A percentile compares a stretch with the other conserved stretches of the same genome.
phyloP scores from a whole-genome alignment of 2,888 invertebrate species.

The Thumatha senex region DNA sequence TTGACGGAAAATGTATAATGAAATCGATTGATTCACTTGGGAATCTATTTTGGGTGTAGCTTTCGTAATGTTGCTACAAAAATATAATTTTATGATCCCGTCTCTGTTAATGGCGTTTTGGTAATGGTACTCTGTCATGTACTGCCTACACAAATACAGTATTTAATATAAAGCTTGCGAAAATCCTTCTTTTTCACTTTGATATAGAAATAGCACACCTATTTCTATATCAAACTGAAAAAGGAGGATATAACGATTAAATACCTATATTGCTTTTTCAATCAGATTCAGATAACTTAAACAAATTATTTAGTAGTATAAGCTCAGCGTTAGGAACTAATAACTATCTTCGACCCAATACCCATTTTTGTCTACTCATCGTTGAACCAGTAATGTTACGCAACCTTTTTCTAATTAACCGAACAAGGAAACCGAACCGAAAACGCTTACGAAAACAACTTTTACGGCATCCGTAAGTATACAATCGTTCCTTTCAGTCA shows the following conservation, averaged over 20 bases:
- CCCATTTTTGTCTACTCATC: conserved; percentile 5
- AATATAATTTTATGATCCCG: conserved; percentile 24
- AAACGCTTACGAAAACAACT: conserved; percentile 57
- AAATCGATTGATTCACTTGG: conserved; percentile 17
- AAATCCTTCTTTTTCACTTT: no score
- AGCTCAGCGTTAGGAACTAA: conserved; percentile 5
- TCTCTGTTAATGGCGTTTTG: neutral
- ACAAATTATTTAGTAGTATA: no score
- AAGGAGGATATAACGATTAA: no score
- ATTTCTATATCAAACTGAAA: no score
- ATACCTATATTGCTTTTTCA: neutral
- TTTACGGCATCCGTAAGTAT: conserved; percentile 61
- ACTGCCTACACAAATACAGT: no score
- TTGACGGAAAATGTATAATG: no score
- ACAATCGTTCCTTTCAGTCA: conserved; percentile 65
- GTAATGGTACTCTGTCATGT: no score
- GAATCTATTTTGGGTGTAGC: conserved; percentile 20
- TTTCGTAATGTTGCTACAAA: conserved; percentile 16
- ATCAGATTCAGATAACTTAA: neutral
- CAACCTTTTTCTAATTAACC: conserved; percentile 44
- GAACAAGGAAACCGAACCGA: conserved; percentile 38
- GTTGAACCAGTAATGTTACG: conserved; percentile 47
- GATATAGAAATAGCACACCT: no score
- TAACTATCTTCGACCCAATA: neutral
- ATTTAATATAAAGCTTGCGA: no score